Evolutionary conservation across 2,797 vertebrate species (phyloP), one percentile per base, ranked within the genome.

Genomic region (Silurus aristotelis): DNA sequence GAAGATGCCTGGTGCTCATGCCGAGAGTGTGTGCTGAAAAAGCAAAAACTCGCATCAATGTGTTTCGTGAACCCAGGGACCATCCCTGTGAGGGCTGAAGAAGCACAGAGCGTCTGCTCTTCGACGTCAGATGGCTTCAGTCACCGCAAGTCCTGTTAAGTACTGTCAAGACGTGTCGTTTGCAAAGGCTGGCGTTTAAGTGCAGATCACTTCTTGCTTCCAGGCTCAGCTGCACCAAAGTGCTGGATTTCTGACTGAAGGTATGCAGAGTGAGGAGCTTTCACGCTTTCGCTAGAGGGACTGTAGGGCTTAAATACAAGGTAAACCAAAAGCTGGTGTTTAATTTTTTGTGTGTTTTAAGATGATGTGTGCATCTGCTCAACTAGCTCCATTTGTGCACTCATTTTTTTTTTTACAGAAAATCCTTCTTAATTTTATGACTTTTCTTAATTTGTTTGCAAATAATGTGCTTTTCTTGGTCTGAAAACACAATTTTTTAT

Each of bases 221-320:
- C 88, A 84, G 78, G 61, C 83, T 67, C 71, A 79, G 58, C 88
- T 88, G 89, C 52, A 86, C 93, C 88, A 71, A 55, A 73, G 84
- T 87, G 90, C 90, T 89, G 88, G 91, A 86, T 92, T 91, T 89
- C 64, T 89, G 19, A 79, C 89, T 93, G 90, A 92, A 94, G 96
- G 96, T 96, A 95, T 0, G 94, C 90, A 52, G 25, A 83, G 71
- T 68, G 60, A 84, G 83, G 81, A 84, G 64, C 56, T 31, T 48
- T 88, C 38, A 67, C 15, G 6, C 43, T 81, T 56, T 84, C 83
- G 75, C 15, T 77, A n/a, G 19, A 20, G 77, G 72, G 61, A 85
- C 71, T 75, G 27, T 61, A 67, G 27, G 67, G 64, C 43, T 86
- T 73, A 70, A 73, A 80, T 61, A 75, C 61, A 60, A 84, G 80